Percentiles rank a stretch among this genome's conserved stretches.
Evolutionary conservation across 2,113 vertebrate species (phyloP).

Genomic region (Aegithalos caudatus): DNA sequence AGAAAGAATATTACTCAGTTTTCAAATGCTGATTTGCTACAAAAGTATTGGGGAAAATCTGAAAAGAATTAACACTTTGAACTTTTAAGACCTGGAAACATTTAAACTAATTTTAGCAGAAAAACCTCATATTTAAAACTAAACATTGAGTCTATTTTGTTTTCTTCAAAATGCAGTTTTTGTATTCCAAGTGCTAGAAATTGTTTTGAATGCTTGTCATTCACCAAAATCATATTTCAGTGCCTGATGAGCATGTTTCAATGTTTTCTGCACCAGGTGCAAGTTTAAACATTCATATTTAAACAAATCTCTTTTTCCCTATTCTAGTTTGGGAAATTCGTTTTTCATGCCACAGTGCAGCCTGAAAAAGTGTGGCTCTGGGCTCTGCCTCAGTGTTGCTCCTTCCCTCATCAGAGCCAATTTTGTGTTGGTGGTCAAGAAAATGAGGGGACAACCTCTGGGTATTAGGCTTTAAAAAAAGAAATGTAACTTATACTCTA

Average conservation of each 20-base stretch:
- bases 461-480: not conserved
- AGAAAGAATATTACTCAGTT: not conserved
- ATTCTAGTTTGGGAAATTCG: not conserved
- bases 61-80: not conserved
- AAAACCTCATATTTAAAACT: not conserved
- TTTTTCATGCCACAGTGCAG: not conserved
- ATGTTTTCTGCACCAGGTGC: not conserved
- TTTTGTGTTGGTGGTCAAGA: not conserved
- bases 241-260: not conserved
- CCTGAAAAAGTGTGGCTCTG: rapidly evolving
- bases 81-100: not conserved
- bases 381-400: not conserved
- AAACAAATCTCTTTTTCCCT: not conserved
- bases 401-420: not conserved
- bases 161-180: not conserved
- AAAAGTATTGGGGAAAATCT: not conserved
- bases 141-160: not conserved
- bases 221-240: not conserved
- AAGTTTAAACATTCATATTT: not conserved
- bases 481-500: not conserved
- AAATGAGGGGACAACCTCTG: not conserved
- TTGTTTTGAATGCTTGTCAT: not conserved
- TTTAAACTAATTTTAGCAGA: not conserved
- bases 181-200: not conserved
- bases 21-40: not conserved